phyloP scores from a whole-genome alignment of 1,140 invertebrate species.

The Probaryconus sp. region DNA sequence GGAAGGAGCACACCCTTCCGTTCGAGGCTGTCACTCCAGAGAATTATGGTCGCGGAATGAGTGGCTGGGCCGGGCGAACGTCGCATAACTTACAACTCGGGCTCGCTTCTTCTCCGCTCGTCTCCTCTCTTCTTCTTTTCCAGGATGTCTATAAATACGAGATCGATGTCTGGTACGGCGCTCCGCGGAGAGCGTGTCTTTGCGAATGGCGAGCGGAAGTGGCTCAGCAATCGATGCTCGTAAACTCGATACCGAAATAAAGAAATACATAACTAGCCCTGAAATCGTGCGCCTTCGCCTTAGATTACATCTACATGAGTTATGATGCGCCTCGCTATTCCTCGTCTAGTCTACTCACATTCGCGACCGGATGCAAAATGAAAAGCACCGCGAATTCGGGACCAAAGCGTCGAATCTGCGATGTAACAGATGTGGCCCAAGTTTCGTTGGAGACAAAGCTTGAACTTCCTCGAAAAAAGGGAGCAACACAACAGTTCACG shows the following conservation, averaged over 20 bases:
- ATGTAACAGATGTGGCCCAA: constrained; percentile 58
- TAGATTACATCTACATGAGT: constrained; percentile 59
- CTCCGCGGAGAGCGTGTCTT: constrained; percentile 24
- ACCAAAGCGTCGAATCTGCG: constrained; percentile 10
- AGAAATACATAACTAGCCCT: constrained; percentile 53
- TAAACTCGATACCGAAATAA: constrained; percentile 55
- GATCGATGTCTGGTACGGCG: constrained; percentile 60
- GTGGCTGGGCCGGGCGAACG: constrained; percentile 68
- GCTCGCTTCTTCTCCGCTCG: constrained; percentile 55
- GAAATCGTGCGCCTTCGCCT: constrained; percentile 48
- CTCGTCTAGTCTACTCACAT: constrained; percentile 32
- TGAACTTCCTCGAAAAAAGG: constrained; percentile 10
- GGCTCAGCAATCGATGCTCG: constrained; percentile 55
- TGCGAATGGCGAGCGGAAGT: constrained; percentile 36
- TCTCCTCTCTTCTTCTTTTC: constrained; percentile 64
- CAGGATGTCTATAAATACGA: constrained; percentile 71
- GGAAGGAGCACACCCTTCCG: constrained; percentile 63
- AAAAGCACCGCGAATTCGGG: constrained; percentile 38
- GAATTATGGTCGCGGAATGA: constrained; percentile 70
- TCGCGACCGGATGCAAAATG: constrained; percentile 49
- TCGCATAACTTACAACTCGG: constrained; percentile 68
- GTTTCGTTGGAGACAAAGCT: constrained; percentile 34
- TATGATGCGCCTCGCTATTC: constrained; percentile 45
- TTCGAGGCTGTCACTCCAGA: constrained; percentile 67
- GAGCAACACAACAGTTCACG: background rate